Conservation (phyloP, 2,888 invertebrate species). For the Scotopteryx bipunctaria region DNA sequence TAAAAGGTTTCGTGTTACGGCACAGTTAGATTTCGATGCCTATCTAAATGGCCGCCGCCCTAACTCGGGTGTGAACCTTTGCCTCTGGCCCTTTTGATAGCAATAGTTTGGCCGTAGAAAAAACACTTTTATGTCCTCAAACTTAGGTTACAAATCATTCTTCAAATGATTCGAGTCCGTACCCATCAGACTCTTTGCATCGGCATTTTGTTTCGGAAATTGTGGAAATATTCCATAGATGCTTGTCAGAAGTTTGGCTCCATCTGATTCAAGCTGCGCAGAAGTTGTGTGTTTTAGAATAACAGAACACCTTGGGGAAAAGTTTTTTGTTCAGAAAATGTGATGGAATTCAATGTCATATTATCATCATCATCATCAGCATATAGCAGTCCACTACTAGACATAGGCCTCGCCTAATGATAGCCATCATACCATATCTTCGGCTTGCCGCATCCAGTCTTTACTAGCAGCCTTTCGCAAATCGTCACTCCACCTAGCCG, state of each 20-base stretch:
- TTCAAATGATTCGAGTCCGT: conserved; percentile 26
- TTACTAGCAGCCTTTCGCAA: too few relatives aligned
- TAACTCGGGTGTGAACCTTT: conserved; percentile 67
- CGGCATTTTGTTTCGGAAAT: conserved; percentile 44
- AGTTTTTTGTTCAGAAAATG: too few relatives aligned
- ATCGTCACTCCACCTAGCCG: too few relatives aligned
- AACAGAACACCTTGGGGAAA: background rate
- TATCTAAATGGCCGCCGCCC: conserved; percentile 70
- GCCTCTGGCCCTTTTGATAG: conserved; percentile 60
- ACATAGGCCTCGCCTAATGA: too few relatives aligned
- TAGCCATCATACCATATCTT: too few relatives aligned
- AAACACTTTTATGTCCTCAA: conserved; percentile 44
- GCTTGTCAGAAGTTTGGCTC: conserved; percentile 40
- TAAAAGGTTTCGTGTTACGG: conserved; percentile 71
- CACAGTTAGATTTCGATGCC: conserved; percentile 71
- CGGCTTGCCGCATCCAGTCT: too few relatives aligned
- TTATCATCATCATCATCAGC: too few relatives aligned
- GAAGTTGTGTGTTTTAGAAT: too few relatives aligned
- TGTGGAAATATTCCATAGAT: conserved; percentile 40
- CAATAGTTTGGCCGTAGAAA: conserved; percentile 45
- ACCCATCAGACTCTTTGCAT: conserved; percentile 28
- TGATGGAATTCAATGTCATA: too few relatives aligned
- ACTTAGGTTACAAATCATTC: conserved; percentile 41
- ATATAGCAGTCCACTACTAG: too few relatives aligned
- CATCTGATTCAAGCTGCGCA: too few relatives aligned